phyloP scores from a whole-genome alignment of 2,888 invertebrate species.

The Eupithecia subumbrata region DNA sequence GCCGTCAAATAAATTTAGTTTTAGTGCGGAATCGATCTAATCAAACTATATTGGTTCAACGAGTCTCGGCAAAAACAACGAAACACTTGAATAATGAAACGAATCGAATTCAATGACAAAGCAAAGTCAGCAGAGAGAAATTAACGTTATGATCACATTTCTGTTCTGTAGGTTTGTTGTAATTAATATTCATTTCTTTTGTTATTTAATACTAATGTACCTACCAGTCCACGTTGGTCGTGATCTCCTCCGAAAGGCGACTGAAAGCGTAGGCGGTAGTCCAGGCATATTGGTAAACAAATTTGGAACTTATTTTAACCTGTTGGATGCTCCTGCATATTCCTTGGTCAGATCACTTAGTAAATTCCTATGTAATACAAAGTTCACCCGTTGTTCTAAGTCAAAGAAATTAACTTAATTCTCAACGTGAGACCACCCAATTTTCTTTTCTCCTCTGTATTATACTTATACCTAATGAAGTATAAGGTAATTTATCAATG shows the following conservation, averaged over 20 bases:
- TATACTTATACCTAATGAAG: no score
- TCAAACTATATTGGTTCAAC: not conserved
- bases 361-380: not conserved
- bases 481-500: not conserved
- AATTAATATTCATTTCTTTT: not conserved
- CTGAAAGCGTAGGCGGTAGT: not conserved
- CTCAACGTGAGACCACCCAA: not conserved
- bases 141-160: not conserved
- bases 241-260: no score
- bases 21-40: not conserved
- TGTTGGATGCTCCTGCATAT: not conserved
- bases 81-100: not conserved
- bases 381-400: not conserved
- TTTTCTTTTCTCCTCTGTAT: not conserved
- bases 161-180: not conserved
- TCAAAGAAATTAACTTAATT: not conserved
- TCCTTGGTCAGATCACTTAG: not conserved
- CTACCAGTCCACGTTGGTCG: no score
- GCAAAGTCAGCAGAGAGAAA: not conserved
- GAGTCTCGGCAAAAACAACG: not conserved
- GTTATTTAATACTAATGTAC: no score
- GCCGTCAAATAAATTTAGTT: not conserved
- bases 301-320: not conserved
- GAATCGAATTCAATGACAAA: not conserved
- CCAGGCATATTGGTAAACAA: not conserved